Conservation (phyloP, 2,113 vertebrate species). For the Nycticryphes semicollaris region DNA sequence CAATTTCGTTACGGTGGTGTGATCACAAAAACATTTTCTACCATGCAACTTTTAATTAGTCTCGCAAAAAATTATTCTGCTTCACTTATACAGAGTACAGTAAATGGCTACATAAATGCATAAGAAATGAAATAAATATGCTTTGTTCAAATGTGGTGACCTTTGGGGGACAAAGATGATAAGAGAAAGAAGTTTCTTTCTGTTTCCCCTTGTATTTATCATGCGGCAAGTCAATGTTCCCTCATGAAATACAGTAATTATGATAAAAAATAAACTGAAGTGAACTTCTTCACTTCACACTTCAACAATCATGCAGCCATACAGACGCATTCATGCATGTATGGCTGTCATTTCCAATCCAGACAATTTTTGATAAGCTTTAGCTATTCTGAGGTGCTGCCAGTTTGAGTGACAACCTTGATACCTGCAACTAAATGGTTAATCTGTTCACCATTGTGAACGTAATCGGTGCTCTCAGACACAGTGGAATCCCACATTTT, state of each 20-base stretch:
- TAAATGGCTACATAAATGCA: slow-evolving; percentile 46
- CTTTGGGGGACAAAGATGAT: slow-evolving; percentile 32
- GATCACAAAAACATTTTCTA: slow-evolving; percentile 65
- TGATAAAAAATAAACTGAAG: slow-evolving; percentile 56
- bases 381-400: slow-evolving; percentile 62
- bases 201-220: slow-evolving; percentile 34
- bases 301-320: slow-evolving; percentile 57
- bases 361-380: slow-evolving; percentile 66
- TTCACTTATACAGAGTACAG: slow-evolving; percentile 63
- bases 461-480: slow-evolving; percentile 20
- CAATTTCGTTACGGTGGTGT: slow-evolving; percentile 56
- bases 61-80: slow-evolving; percentile 58
- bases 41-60: slow-evolving; percentile 53
- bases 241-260: slow-evolving; percentile 64
- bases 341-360: slow-evolving; percentile 69
- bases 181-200: slow-evolving; percentile 43
- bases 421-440: slow-evolving; percentile 68
- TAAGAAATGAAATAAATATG: slow-evolving; percentile 42
- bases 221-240: slow-evolving; percentile 19
- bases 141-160: slow-evolving; percentile 49
- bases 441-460: slow-evolving; percentile 63
- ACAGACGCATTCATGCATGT: slow-evolving; percentile 65
- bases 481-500: slow-evolving; percentile 16
- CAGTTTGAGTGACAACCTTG: slow-evolving; percentile 68
- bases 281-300: slow-evolving; percentile 67